Evolutionary conservation across 2,113 vertebrate genomes (phyloP).

Genomic region (Balaeniceps rex): DNA sequence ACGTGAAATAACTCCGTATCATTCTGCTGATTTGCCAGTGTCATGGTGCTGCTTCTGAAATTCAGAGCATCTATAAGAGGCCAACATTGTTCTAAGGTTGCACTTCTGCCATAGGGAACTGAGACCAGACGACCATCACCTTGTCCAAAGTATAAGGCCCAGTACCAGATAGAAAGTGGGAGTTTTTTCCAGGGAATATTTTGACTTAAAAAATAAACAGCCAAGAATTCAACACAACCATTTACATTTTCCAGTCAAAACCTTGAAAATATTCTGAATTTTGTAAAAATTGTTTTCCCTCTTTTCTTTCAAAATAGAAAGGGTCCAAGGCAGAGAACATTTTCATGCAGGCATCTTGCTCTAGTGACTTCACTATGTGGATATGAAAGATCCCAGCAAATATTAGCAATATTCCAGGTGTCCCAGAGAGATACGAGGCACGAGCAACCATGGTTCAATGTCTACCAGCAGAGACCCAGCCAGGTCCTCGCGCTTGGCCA

Average conservation of each 20-base stretch:
- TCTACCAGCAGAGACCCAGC: neutral
- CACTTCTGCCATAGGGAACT: neutral
- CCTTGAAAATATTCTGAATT: neutral
- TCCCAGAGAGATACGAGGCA: neutral
- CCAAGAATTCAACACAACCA: neutral
- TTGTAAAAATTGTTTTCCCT: neutral
- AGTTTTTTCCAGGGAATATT: neutral
- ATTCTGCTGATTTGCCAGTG: neutral
- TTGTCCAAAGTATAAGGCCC: neutral
- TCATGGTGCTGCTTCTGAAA: neutral
- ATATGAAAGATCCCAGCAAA: neutral
- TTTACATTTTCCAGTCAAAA: neutral
- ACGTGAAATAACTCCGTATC: neutral
- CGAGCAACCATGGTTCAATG: rapidly evolving
- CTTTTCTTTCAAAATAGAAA: neutral
- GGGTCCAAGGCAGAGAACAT: rapidly evolving
- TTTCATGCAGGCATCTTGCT: neutral
- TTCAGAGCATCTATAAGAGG: neutral
- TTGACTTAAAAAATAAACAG: neutral
- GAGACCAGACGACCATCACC: neutral
- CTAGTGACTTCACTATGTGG: neutral
- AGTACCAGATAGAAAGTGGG: rapidly evolving
- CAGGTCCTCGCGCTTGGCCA: neutral
- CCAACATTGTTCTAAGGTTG: neutral
- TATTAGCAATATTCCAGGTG: neutral